These are phyloP conservation scores for Mus minutoides DNA, from an alignment of 2,797 vertebrate species.

Conservation along the genomic window DNA sequence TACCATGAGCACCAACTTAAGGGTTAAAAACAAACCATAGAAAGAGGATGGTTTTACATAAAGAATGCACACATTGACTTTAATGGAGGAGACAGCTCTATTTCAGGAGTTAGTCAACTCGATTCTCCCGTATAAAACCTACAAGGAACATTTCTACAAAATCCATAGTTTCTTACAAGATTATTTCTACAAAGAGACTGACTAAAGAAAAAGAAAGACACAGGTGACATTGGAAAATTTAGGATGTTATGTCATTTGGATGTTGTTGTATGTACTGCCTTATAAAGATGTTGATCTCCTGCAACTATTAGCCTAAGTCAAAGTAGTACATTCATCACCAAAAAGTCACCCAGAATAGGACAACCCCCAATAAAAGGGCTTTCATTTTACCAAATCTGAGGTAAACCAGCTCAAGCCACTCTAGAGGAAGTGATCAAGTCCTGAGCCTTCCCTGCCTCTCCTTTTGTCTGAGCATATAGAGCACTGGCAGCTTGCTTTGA, in stretches of 20 bases:
- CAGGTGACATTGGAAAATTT: background rate
- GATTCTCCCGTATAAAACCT: background rate
- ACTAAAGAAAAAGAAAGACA: background rate
- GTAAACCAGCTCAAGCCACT: background rate
- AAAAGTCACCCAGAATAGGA: background rate
- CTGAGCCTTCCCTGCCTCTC: background rate
- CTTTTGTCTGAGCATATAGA: conserved; percentile 25
- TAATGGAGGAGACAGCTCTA: background rate
- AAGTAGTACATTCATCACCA: background rate
- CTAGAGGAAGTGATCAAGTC: background rate
- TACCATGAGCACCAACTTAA: background rate
- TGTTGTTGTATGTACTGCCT: background rate
- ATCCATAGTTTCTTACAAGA: background rate
- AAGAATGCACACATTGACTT: background rate
- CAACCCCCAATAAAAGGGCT: background rate
- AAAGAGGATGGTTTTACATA: background rate
- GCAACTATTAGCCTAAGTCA: background rate
- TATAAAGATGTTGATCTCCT: background rate
- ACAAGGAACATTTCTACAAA: background rate
- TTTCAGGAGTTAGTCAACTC: background rate
- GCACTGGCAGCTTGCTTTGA: conserved; percentile 42
- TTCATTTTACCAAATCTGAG: background rate
- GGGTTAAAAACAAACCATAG: background rate
- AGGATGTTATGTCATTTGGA: background rate
- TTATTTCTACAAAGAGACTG: background rate